Conservation (phyloP, 2,797 vertebrate species). For the Dendrocincla fuliginosa region DNA sequence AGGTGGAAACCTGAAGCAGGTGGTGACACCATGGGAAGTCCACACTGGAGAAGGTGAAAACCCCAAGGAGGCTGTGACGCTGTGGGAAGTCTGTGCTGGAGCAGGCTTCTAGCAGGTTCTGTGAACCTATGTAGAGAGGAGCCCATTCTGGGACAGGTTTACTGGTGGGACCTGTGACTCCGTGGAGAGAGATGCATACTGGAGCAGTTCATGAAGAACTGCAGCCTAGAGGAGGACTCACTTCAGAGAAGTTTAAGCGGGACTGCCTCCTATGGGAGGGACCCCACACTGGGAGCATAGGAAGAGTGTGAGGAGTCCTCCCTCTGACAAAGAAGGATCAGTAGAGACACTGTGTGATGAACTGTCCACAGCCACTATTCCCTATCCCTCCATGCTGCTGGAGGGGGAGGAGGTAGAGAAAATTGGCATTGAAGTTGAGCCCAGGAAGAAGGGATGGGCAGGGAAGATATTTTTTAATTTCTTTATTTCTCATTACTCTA, state of each 20-base stretch:
- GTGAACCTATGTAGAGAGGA: not conserved
- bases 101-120: not conserved
- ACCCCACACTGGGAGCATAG: not conserved
- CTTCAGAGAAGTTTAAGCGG: not conserved
- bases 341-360: not conserved
- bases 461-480: not conserved
- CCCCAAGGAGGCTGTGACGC: not conserved
- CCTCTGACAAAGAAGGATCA: not conserved
- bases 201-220: not conserved
- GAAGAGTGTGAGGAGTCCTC: not conserved
- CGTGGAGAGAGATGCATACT: not conserved
- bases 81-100: not conserved
- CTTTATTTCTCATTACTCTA: not conserved
- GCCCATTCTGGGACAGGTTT: not conserved
- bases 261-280: no score
- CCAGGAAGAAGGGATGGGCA: not conserved
- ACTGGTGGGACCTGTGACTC: not conserved
- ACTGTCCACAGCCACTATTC: not conserved
- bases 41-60: not conserved
- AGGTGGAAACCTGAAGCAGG: not conserved
- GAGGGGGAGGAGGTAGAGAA: not conserved
- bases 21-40: not conserved
- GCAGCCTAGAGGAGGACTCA: not conserved
- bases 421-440: not conserved
- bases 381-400: not conserved